phyloP scores from a whole-genome alignment of 1,140 invertebrate genomes.

The Sitobion miscanthi region DNA sequence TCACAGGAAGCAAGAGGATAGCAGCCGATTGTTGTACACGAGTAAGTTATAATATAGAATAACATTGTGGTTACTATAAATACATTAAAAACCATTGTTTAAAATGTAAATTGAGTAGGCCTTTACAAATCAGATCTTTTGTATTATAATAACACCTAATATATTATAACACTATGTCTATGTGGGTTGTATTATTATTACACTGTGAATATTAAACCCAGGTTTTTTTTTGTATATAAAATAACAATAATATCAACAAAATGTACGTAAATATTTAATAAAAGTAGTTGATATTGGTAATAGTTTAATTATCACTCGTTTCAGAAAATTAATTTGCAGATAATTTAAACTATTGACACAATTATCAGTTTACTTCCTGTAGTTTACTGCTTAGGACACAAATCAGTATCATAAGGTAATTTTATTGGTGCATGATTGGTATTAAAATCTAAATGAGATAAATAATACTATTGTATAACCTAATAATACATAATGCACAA shows the following conservation, averaged over 20 bases:
- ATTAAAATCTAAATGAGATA: neutral
- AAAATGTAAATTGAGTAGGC: conserved; percentile 42
- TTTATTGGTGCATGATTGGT: neutral
- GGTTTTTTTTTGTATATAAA: conserved; percentile 9
- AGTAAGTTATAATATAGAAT: conserved; percentile 25
- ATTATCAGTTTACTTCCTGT: conserved; percentile 5
- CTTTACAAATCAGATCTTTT: conserved; percentile 27
- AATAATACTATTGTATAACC: neutral
- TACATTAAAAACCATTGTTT: conserved; percentile 22
- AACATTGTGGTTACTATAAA: conserved; percentile 16
- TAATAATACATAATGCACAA: neutral
- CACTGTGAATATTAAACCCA: neutral
- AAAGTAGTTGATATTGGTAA: neutral
- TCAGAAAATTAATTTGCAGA: neutral
- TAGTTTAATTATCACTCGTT: neutral
- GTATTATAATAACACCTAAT: conserved; percentile 28
- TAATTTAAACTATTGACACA: neutral
- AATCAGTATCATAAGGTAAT: neutral
- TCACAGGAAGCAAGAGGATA: neutral
- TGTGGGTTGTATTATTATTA: conserved; percentile 20
- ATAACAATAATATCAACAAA: conserved; percentile 10
- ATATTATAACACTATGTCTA: neutral
- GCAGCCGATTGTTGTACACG: neutral
- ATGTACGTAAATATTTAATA: neutral
- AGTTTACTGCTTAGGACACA: neutral